phyloP scores from a whole-genome alignment of 2,888 invertebrate genomes.

The Dendrolimus houi region DNA sequence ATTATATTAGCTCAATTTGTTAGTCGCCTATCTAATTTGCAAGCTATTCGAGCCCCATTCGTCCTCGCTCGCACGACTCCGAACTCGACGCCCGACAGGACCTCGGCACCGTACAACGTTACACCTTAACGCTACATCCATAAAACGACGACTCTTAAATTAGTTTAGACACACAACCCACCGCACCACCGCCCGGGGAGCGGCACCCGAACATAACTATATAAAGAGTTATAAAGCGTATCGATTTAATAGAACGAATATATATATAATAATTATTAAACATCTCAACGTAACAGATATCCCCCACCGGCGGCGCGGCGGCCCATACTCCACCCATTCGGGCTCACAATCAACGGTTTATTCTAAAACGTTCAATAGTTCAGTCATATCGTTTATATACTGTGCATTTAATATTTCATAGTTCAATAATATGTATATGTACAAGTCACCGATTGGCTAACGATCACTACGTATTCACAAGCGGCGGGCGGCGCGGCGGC shows the following conservation, averaged over 20 bases:
- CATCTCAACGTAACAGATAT: conserved; percentile 36
- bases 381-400: conserved; percentile 65
- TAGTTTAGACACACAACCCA: conserved; percentile 50
- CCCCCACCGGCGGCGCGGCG: conserved; percentile 38
- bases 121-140: conserved; percentile 40
- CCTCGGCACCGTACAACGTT: conserved; percentile 54
- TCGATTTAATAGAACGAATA: conserved; percentile 56
- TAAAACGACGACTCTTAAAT: conserved; percentile 44
- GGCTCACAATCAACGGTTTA: conserved; percentile 53
- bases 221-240: conserved; percentile 63
- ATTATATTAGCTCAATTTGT: conserved; percentile 65
- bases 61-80: conserved; percentile 35
- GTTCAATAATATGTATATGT: conserved; percentile 62
- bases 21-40: conserved; percentile 72
- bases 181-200: conserved; percentile 37
- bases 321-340: conserved; percentile 35
- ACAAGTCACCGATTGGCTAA: conserved; percentile 53
- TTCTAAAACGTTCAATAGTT: conserved; percentile 48
- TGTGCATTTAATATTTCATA: conserved; percentile 51
- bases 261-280: conserved; percentile 29
- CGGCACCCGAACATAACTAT: conserved; percentile 35
- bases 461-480: conserved; percentile 55
- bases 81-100: conserved; percentile 47
- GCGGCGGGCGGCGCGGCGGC: conserved; percentile 23
- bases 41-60: conserved; percentile 55